Evolutionary conservation across 1,140 invertebrate genomes (phyloP), one percentile per base, ranked within the genome.

Genomic region (Heliconius hermathena): DNA sequence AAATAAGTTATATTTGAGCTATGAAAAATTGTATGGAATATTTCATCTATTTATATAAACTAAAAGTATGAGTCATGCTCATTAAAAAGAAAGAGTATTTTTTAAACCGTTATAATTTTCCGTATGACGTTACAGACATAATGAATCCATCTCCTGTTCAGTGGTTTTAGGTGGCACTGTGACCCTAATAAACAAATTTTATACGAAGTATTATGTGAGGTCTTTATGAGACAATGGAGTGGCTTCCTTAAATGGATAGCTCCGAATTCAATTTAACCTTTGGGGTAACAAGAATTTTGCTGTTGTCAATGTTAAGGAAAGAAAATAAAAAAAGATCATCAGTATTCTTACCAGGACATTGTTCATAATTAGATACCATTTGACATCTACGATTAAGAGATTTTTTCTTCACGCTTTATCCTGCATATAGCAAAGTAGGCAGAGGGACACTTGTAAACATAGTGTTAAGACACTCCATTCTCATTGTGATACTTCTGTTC

Each of bases 71-170:
- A 9, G 11, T 66, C 57, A 66, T 26, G 22, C 57, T 66, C 22
- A n/a, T 66, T 66, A 66, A 66, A 66, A 66, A 13, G 57, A 29
- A 66, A 66, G 57, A 22, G 22, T 66, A 66, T 66, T 1, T 66
- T 29, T 66, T 66, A 66, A 66, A 8, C 57, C 57, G 57, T 66
- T 66, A 66, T 66, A 29, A 66, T 66, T 66, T 66, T 26, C 57
- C 57, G 57, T 26, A 9, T n/a, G 57, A n/a, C 57, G 11, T 66
- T 66, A 66, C 57, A 26, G 22, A 66, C 57, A 66, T 26, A 16
- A 66, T 66, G 22, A 57, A 66, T 26, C 22, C 57, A 66, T 66
- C 26, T 26, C 9, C n/a, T 26, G 57, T 26, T 66, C 26, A 66
- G 26, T 66, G 22, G 57, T 22, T 26, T 66, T 66, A 29, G 57